Percentiles rank a stretch among this genome's conserved stretches.
These are phyloP conservation scores for Unio pictorum DNA, from an alignment of 2,888 invertebrate species.

Conservation along the genomic window DNA sequence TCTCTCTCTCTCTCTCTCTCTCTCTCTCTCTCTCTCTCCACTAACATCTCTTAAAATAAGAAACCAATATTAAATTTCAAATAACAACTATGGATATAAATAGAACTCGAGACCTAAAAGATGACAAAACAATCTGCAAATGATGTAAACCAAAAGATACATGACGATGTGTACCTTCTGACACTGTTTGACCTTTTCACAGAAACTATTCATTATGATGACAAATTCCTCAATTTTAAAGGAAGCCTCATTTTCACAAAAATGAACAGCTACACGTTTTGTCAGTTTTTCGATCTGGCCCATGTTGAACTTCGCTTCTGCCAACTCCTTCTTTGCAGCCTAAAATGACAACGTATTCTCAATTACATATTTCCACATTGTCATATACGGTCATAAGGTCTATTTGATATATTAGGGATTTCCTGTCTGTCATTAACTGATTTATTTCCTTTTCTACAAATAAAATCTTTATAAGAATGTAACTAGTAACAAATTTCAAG, in stretches of 20 bases:
- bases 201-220: conserved; percentile 89
- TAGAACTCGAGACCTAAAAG: no score
- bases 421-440: no score
- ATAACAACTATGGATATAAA: no score
- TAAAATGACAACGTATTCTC: conserved; percentile 15
- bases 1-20: no score
- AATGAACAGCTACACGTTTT: conserved; percentile 88
- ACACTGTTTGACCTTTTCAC: conserved; percentile 75
- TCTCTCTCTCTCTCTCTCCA: no score
- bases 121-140: no score
- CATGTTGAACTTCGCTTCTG: conserved; percentile 80
- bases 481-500: neutral
- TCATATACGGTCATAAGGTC: no score
- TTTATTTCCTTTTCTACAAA: neutral
- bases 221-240: conserved; percentile 97
- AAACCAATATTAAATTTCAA: no score
- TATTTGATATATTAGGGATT: no score
- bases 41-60: no score
- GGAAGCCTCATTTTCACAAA: conserved; percentile 91
- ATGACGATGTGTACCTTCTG: conserved; percentile 59
- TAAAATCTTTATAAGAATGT: neutral
- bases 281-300: conserved; percentile 86
- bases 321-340: conserved; percentile 60
- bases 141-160: conserved; percentile 6
- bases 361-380: no score